phyloP scores from a whole-genome alignment of 2,797 vertebrate species.

The Sebastes vulpes region DNA sequence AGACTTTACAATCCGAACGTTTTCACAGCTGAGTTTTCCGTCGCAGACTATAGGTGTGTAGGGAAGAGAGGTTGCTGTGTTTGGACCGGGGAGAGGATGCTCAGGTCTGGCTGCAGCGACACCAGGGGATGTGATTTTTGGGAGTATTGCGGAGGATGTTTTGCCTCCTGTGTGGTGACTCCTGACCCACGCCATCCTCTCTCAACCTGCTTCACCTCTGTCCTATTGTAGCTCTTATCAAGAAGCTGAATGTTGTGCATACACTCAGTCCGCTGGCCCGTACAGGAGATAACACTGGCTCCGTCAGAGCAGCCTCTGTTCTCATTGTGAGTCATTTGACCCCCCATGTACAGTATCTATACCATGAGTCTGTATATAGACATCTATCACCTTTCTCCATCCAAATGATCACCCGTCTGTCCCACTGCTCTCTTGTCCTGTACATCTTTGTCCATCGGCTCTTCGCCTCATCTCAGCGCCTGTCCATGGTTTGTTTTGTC shows the following conservation, averaged over 20 bases:
- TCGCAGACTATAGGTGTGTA: conserved; percentile 41
- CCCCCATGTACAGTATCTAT: neutral
- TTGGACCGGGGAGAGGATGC: conserved; percentile 77
- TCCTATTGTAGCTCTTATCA: conserved; percentile 71
- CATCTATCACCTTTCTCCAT: neutral
- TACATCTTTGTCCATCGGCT: neutral
- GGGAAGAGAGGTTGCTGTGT: conserved; percentile 61
- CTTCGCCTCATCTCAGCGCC: conserved; percentile 6
- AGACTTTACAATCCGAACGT: conserved; percentile 27
- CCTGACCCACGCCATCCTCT: conserved; percentile 82
- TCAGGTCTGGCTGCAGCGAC: conserved; percentile 61
- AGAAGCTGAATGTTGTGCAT: conserved; percentile 48
- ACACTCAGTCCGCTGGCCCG: conserved; percentile 20
- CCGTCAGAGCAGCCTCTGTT: conserved; percentile 2
- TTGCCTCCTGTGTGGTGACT: conserved; percentile 83
- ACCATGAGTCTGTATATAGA: neutral
- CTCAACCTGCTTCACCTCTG: conserved; percentile 68
- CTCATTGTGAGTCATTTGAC: conserved; percentile 12
- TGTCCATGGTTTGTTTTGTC: conserved; percentile 50
- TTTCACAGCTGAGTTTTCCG: conserved; percentile 23
- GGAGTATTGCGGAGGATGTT: conserved; percentile 79
- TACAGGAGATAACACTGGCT: conserved; percentile 47
- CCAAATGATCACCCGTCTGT: neutral
- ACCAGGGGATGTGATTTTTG: conserved; percentile 72
- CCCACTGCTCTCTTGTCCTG: neutral